Base-by-base conservation (phyloP, 2,113 vertebrate genomes). In the Hypomesus transpacificus region DNA sequence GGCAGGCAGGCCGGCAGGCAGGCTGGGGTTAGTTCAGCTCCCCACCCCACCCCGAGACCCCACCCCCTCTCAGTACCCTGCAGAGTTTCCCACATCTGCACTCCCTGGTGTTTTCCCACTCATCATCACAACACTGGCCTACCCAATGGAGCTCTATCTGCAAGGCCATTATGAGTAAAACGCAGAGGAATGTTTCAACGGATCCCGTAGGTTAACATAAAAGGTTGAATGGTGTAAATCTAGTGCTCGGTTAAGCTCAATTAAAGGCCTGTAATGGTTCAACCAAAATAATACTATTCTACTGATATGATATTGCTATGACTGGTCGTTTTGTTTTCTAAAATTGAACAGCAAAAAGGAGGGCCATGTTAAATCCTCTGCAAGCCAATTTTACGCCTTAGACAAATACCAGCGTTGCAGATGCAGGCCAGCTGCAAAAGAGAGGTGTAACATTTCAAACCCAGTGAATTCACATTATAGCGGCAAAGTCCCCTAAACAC, bases 381-480 rank as follows among this genome's bases (percentile, higher is more conserved):
- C 69, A 79, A 39, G 84, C 85, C 87, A 81, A 90, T 94, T 94
- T 94, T 93, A 92, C 90, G 92, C 89, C 89, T 89, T 87, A 92
- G 91, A 87, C 89, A 80, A 91, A 84, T 83, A 86, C 87, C 91
- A 95, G 94, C 94, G 94, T 96, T 95, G 93, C 95, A 95, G 95
- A 96, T 96, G 94, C 83, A 73, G 92, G 90, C 94, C 95, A 96
- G 95, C 95, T 98, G 96, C 92, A 85, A 72, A 46, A 78, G 69
- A 77, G 85, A 91, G 92, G 94, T 94, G 95, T 95, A 94, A 93
- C 90, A 92, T 95, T 96, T 95, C 93, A 92, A 92, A 76, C 91
- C 80, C 85, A 79, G 88, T 80, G 89, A 91, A 91, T 93, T 95
- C 92, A 92, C 93, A 91, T 80, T 58, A 22, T 50, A 34, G 87